Evolutionary conservation across 2,888 invertebrate species (phyloP), one percentile per base, ranked within the genome.

Genomic region (Volucella inanis): DNA sequence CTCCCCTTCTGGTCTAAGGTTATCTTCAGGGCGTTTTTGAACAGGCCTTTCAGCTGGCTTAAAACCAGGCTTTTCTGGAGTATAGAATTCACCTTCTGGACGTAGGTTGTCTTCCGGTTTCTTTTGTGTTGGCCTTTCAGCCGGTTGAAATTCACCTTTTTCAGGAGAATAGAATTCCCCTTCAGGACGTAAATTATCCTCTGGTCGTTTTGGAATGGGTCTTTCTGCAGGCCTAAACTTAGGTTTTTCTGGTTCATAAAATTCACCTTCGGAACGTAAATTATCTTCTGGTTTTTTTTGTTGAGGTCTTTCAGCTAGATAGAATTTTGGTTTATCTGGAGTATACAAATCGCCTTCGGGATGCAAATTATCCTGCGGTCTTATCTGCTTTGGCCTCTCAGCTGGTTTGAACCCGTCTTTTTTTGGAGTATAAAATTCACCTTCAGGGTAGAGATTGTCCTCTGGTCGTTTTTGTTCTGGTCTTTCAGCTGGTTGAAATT

Each of bases 401-500:
- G 89, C 91, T 0, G 93, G 93, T 9, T 88, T 89, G 88, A 91
- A 93, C 12, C 90, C 87, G 0, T 92, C 91, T 41, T 91, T 91
- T 18, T 92, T 91, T 0, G 93, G 94, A 80, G 89, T 18, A 87
- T 88, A 52, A 88, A 93, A 78, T 1, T 92, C 92, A 0, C 95
- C 93, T 88, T 95, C 94, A 0, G 94, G 94, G 55, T 89, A 91
- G 0, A 95, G 87, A 89, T 95, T 94, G 88, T 94, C 94, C 15
- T 91, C 89, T 0, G 93, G 93, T 38, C 88, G 89, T 10, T 88
- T 90, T 15, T 88, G 90, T 90, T 87, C 90, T 0, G 74, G 22
- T 80, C 91, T 89, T 81, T 94, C 93, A n/a, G 92, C 93, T 22
- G 93, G 93, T 38, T 90, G 90, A 52, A 88, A 90, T 92, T 3